A percentile compares a stretch with the other conserved stretches of the same genome.
Conservation (phyloP, 2,113 vertebrate genomes). For the Orientallactaga bullata region DNA sequence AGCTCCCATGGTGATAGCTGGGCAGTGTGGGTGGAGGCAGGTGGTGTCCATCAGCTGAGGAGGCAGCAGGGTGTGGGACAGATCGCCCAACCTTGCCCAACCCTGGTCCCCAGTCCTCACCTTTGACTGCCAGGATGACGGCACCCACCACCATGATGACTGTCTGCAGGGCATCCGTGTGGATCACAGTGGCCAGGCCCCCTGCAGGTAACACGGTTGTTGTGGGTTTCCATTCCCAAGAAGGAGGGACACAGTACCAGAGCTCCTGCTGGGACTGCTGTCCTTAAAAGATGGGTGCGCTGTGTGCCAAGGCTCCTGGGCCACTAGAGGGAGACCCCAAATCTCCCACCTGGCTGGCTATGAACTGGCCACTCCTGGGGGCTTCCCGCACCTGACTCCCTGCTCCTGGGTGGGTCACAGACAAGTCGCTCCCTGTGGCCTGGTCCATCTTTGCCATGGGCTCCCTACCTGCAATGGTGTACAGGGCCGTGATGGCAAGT, state of each 20-base stretch:
- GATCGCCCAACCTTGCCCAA: background rate
- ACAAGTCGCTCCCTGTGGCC: no score
- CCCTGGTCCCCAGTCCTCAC: slow-evolving; percentile 79
- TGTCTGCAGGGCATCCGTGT: slow-evolving; percentile 93
- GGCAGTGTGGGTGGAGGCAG: background rate
- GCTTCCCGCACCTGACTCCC: background rate
- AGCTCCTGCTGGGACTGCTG: background rate
- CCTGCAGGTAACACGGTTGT: slow-evolving; percentile 82
- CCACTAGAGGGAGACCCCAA: background rate
- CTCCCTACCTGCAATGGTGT: slow-evolving; percentile 92
- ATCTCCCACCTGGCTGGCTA: background rate
- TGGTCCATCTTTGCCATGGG: no score
- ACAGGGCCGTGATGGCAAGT: slow-evolving; percentile 92
- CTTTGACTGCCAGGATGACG: slow-evolving; percentile 91
- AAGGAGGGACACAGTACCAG: background rate
- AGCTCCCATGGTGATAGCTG: background rate
- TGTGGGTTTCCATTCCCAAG: background rate
- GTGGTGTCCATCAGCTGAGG: background rate
- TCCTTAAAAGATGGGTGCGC: no score
- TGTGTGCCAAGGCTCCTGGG: background rate
- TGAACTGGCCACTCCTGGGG: no score
- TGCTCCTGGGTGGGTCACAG: background rate
- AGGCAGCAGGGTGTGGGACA: background rate
- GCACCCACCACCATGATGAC: slow-evolving; percentile 94
- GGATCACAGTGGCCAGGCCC: slow-evolving; percentile 94